These are phyloP conservation scores for Chelonoidis abingdonii DNA, from an alignment of 2,113 vertebrate genomes.

Conservation along the genomic window DNA sequence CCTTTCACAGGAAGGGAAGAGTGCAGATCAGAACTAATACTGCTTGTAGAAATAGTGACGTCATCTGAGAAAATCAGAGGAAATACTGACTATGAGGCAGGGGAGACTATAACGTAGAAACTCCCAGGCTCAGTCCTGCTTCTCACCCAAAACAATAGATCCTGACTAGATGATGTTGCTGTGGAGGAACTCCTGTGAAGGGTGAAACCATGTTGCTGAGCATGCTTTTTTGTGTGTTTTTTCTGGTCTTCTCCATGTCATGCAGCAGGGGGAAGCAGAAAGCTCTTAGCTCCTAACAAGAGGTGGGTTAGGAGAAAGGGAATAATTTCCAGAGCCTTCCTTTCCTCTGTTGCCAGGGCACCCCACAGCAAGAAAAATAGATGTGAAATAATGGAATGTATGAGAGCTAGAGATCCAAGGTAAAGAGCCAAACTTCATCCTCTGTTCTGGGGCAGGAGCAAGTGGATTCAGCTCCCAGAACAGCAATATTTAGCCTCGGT, in stretches of 20 bases:
- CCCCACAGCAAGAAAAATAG: neutral
- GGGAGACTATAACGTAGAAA: neutral
- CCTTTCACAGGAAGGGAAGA: neutral
- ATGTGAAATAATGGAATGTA: neutral
- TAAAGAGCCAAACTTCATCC: neutral
- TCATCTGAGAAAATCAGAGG: neutral
- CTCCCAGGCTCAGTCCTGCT: neutral
- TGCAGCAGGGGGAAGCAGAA: neutral
- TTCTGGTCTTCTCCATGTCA: neutral
- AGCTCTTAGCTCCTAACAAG: fast-evolving
- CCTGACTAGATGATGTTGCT: neutral
- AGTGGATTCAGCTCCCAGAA: constrained; percentile 52
- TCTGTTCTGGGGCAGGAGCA: neutral
- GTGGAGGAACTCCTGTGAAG: neutral
- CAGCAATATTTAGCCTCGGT: constrained; percentile 56
- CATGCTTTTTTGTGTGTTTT: too few relatives aligned
- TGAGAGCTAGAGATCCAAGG: neutral
- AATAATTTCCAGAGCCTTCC: neutral
- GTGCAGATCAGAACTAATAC: fast-evolving
- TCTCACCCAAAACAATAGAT: neutral
- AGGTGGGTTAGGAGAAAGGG: neutral
- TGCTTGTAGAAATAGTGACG: neutral
- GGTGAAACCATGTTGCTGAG: neutral
- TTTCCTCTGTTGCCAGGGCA: neutral
- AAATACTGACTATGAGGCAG: fast-evolving